These are phyloP conservation scores for Sphaerodactylus townsendi DNA, from an alignment of 2,113 vertebrate species.

Conservation along the genomic window DNA sequence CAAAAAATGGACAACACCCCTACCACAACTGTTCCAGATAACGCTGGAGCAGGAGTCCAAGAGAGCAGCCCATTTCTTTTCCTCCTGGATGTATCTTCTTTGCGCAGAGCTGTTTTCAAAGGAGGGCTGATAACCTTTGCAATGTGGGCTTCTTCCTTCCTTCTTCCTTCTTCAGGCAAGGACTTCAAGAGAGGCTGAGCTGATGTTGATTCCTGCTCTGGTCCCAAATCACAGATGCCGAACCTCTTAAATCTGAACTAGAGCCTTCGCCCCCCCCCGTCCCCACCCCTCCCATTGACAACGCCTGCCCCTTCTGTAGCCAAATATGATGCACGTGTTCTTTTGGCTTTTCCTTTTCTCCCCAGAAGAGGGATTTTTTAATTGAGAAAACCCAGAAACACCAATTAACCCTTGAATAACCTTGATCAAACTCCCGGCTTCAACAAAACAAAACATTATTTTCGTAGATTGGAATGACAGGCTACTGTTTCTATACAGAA, in stretches of 20 bases:
- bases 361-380: constrained; percentile 26
- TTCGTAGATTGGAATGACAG: not conserved
- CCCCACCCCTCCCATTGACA: not conserved
- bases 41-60: constrained; percentile 8
- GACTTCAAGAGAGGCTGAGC: accelerated
- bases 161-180: not conserved
- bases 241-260: constrained; percentile 46
- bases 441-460: not conserved
- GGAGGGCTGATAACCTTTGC: not conserved
- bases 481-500: no score
- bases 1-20: not conserved
- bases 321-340: accelerated
- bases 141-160: constrained; percentile 20
- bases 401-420: not conserved
- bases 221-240: accelerated
- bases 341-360: constrained; percentile 49
- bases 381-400: not conserved
- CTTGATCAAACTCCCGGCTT: not conserved
- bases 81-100: accelerated
- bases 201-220: not conserved
- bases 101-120: accelerated
- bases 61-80: not conserved
- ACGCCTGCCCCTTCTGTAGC: not conserved
- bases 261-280: not conserved
- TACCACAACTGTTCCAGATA: constrained; percentile 36